phyloP scores from a whole-genome alignment of 2,113 vertebrate genomes.

The Tetraodon nigroviridis region DNA sequence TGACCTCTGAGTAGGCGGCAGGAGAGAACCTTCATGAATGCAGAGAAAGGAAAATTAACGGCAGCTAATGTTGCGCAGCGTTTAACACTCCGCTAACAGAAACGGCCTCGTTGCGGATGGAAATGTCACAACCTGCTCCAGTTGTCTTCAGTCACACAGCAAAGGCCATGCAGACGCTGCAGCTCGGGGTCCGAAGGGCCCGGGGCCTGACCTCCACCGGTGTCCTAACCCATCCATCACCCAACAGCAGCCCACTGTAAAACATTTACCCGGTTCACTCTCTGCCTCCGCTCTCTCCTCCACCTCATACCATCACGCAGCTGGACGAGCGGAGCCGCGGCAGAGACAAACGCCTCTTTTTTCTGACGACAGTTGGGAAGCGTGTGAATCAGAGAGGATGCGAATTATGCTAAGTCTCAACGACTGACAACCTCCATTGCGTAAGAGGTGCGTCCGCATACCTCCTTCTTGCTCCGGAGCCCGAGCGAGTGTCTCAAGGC shows the following conservation, averaged over 20 bases:
- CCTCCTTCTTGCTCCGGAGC: not conserved
- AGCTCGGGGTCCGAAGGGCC: conserved; percentile 47
- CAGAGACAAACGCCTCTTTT: conserved; percentile 1
- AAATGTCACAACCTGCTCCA: conserved; percentile 60
- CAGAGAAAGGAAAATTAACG: conserved; percentile 59
- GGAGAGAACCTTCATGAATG: conserved; percentile 57
- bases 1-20: conserved; percentile 68
- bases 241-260: conserved; percentile 44
- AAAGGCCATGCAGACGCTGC: conserved; percentile 31
- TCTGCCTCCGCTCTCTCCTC: conserved; percentile 14
- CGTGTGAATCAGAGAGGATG: not conserved
- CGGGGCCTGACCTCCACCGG: conserved; percentile 53
- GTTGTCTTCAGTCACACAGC: conserved; percentile 54
- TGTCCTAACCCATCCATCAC: conserved; percentile 67
- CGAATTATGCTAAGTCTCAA: conserved; percentile 7
- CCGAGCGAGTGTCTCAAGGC: not conserved
- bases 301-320: conserved; percentile 19
- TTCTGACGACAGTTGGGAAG: conserved; percentile 10
- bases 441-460: not conserved
- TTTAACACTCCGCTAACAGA: conserved; percentile 42
- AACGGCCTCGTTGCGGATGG: conserved; percentile 45
- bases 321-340: not conserved
- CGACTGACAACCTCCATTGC: not conserved
- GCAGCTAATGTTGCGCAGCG: conserved; percentile 41
- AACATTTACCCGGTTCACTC: conserved; percentile 49